These are phyloP conservation scores for Augochlorella aurata DNA, from an alignment of 2,888 invertebrate species.

Conservation along the genomic window DNA sequence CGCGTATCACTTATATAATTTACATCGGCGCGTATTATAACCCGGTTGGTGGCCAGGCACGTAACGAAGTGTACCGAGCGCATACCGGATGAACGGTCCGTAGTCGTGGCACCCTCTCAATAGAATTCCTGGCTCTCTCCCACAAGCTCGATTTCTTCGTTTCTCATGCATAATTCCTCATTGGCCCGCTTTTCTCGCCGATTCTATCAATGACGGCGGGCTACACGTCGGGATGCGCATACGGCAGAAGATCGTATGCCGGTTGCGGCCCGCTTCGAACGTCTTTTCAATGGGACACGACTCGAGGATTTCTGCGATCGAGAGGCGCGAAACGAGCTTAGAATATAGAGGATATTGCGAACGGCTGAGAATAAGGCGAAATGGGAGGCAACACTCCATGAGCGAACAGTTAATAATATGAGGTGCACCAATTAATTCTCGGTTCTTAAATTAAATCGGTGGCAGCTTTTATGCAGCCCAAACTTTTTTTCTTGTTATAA, in stretches of 20 bases:
- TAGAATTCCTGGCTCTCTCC: conserved; percentile 56
- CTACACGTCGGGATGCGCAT: neutral
- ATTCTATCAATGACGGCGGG: conserved; percentile 12
- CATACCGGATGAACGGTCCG: conserved; percentile 57
- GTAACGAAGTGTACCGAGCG: conserved; percentile 56
- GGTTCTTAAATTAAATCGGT: too few species aligned
- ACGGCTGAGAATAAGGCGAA: neutral
- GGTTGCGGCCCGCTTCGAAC: neutral
- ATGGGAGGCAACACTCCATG: neutral
- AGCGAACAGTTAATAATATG: too few species aligned
- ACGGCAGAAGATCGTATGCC: neutral
- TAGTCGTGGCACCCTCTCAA: conserved; percentile 31
- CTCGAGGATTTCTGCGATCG: neutral
- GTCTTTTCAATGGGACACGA: neutral
- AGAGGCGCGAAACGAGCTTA: neutral
- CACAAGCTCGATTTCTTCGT: conserved; percentile 48
- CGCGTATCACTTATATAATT: conserved; percentile 63
- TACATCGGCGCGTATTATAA: conserved; percentile 65
- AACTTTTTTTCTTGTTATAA: too few species aligned
- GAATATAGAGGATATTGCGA: neutral
- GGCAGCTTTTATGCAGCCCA: too few species aligned
- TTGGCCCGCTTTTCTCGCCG: conserved; percentile 27
- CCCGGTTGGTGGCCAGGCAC: conserved; percentile 37
- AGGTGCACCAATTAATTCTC: too few species aligned
- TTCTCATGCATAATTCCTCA: conserved; percentile 55